These are phyloP conservation scores for Cochlearius cochlearius DNA, from an alignment of 2,113 vertebrate genomes.

Conservation along the genomic window DNA sequence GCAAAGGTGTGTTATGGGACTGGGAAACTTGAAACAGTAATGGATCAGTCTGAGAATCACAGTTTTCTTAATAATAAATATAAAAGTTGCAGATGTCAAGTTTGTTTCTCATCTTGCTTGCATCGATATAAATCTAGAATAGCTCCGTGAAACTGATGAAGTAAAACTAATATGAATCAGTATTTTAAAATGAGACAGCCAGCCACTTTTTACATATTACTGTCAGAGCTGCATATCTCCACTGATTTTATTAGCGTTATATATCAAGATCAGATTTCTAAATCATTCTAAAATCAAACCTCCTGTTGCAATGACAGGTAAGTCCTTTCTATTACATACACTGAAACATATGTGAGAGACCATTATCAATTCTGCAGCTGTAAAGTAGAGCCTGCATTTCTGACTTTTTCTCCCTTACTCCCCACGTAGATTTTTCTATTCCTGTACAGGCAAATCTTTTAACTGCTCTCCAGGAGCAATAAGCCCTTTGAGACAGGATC, in stretches of 20 bases:
- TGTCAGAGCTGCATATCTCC: not conserved
- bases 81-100: not conserved
- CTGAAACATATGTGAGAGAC: not conserved
- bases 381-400: not conserved
- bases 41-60: not conserved
- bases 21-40: not conserved
- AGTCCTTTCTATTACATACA: not conserved
- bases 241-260: not conserved
- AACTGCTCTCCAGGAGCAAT: not conserved
- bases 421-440: not conserved
- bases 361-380: not conserved
- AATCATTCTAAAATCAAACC: not conserved
- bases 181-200: constrained; percentile 5
- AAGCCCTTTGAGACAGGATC: not conserved
- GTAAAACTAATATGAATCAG: constrained; percentile 20
- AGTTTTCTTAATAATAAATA: not conserved
- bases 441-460: not conserved
- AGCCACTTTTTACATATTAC: not conserved
- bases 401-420: not conserved
- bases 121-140: not conserved
- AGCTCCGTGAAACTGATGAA: not conserved
- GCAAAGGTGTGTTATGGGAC: not conserved
- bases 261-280: not conserved
- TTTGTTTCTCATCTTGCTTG: not conserved
- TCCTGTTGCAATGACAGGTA: not conserved